These are phyloP conservation scores for Calliphora vicina DNA, from an alignment of 1,140 invertebrate genomes.

Conservation along the genomic window DNA sequence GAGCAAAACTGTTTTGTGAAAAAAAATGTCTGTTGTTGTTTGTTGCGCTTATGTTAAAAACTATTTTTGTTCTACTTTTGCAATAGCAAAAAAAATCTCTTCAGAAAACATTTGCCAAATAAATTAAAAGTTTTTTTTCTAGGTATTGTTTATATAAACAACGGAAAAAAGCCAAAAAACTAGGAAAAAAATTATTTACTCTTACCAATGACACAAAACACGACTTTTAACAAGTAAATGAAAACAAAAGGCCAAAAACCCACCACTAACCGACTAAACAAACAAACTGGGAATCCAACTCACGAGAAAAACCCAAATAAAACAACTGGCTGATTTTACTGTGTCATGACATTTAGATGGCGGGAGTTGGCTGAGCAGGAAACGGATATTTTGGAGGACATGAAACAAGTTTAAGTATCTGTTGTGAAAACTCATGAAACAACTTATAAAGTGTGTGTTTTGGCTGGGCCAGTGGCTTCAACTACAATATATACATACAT, in stretches of 20 bases:
- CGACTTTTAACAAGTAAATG: slow-evolving; percentile 1
- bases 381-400: background rate
- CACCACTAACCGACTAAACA: too few species aligned
- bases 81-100: background rate
- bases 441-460: background rate
- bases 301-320: too few species aligned
- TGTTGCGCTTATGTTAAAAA: background rate
- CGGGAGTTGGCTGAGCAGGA: background rate
- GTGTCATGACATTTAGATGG: background rate
- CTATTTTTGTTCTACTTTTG: background rate
- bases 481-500: background rate
- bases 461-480: background rate
- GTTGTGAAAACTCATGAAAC: background rate
- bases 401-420: slow-evolving; percentile 11
- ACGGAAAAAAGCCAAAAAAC: background rate
- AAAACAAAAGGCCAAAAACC: slow-evolving; percentile 6
- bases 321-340: background rate
- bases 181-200: background rate
- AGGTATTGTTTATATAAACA: background rate
- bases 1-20: background rate
- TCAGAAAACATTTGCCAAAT: slow-evolving; percentile 13
- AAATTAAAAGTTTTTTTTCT: slow-evolving; percentile 3
- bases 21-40: background rate
- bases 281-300: too few species aligned
- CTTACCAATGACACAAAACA: slow-evolving; percentile 5